A percentile compares a stretch with the other conserved stretches of the same genome.
phyloP scores from a whole-genome alignment of 92 coral and sea anemone species.

The Metridium senile region DNA sequence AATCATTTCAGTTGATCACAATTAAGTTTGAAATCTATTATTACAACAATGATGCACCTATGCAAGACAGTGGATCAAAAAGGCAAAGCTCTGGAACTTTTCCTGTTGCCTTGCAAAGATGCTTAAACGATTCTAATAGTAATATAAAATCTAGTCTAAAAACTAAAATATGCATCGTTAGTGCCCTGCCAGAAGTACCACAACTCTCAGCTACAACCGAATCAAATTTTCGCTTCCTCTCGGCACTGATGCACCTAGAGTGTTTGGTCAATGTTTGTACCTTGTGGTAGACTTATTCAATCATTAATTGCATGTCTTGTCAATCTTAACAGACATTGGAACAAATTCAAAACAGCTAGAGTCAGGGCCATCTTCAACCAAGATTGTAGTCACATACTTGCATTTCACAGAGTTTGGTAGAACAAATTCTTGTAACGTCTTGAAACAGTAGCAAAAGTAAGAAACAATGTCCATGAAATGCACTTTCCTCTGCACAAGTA shows the following conservation, averaged over 20 bases:
- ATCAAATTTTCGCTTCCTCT: no score
- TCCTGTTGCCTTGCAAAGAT: neutral
- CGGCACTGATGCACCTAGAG: no score
- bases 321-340: no score
- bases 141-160: neutral
- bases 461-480: neutral
- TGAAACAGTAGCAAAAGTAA: neutral
- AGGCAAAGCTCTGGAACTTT: neutral
- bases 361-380: no score
- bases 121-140: neutral
- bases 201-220: no score
- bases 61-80: neutral
- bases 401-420: no score
- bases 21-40: neutral
- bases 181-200: neutral
- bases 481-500: neutral
- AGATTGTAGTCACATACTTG: no score
- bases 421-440: no score
- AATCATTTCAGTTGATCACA: neutral
- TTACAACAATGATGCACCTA: neutral
- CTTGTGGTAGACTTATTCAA: no score
- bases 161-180: neutral
- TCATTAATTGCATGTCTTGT: no score
- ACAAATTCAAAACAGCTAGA: no score
- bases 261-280: no score